Evolutionary conservation across 2,113 vertebrate genomes (phyloP), one percentile per base, ranked within the genome.

Genomic region (Semicossyphus pulcher): DNA sequence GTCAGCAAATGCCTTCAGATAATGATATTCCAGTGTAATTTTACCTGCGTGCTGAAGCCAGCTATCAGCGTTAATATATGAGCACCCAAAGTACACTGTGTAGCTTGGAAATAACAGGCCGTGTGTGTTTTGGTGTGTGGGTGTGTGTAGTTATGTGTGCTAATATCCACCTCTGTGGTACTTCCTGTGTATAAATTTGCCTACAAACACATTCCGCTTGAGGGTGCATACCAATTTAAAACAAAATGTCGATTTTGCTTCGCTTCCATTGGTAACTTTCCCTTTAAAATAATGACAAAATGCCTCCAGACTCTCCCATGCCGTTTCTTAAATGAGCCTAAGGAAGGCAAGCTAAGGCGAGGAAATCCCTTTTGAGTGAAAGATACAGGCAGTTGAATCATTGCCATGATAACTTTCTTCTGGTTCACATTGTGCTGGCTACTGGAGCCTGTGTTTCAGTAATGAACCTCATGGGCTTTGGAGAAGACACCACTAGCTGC

Each of bases 401-500:
- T 92, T 28, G 87, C 86, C 80, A 53, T 84, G 85, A 92, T 92
- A 87, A 88, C 85, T 80, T 89, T 88, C 68, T 81, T 70, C 60
- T 69, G 83, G 85, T 91, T 91, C 85, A 86, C 86, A 82, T 80
- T 86, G 85, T 80, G 84, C 86, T 59, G 68, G 67, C 86, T 86
- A 78, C 80, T 79, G 86, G 77, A 87, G 84, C 89, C 68, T 11
- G 74, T 81, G 74, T 92, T 89, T 92, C 78, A 39, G 80, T 93
- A 93, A 94, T 94, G 89, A 93, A 92, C 89, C 93, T 91, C 91
- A 47, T 68, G 91, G 89, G 89, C 80, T 90, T 83, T 83, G 54
- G 45, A 52, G 73, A 58, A 83, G 83, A 85, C 81, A 72, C 73
- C 53, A 74, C 44, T 72, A 91, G 88, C 83, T 47, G 79, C 75